phyloP scores from a whole-genome alignment of 1,140 invertebrate genomes.

The Atta colombica region DNA sequence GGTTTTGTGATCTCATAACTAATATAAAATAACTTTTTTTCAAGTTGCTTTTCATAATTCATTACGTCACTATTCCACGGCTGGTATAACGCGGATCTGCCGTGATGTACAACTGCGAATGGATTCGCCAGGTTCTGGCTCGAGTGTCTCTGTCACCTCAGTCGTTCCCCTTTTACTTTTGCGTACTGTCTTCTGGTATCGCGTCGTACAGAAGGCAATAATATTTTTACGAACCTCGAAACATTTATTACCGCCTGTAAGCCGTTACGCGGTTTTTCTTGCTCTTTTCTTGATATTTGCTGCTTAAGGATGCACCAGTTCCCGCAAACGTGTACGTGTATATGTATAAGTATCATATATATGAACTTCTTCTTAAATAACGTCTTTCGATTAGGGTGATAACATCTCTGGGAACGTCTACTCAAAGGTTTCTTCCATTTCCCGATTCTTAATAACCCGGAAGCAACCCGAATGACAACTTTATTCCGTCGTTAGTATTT shows the following conservation, averaged over 20 bases:
- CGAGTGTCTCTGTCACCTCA: slow-evolving; percentile 42
- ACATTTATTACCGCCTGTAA: slow-evolving; percentile 84
- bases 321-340: neutral
- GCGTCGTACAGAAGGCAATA: slow-evolving; percentile 81
- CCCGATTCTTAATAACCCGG: slow-evolving; percentile 27
- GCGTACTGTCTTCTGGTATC: slow-evolving; percentile 72
- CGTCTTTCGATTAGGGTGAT: slow-evolving; percentile 53
- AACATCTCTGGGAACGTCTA: slow-evolving; percentile 48
- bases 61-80: slow-evolving; percentile 12
- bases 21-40: neutral
- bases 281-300: slow-evolving; percentile 69
- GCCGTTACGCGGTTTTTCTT: slow-evolving; percentile 76
- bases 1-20: neutral
- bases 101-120: neutral
- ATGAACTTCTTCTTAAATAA: slow-evolving; percentile 50
- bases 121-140: slow-evolving; percentile 36
- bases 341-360: neutral
- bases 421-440: neutral
- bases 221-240: slow-evolving; percentile 86
- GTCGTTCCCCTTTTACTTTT: slow-evolving; percentile 50
- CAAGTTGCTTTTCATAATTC: neutral
- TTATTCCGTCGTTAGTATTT: neutral
- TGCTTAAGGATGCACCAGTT: slow-evolving; percentile 76
- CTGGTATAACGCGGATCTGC: slow-evolving; percentile 17
- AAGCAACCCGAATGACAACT: slow-evolving; percentile 11